phyloP scores from a whole-genome alignment of 2,888 invertebrate species.

The Pollenia griseotomentosa region DNA sequence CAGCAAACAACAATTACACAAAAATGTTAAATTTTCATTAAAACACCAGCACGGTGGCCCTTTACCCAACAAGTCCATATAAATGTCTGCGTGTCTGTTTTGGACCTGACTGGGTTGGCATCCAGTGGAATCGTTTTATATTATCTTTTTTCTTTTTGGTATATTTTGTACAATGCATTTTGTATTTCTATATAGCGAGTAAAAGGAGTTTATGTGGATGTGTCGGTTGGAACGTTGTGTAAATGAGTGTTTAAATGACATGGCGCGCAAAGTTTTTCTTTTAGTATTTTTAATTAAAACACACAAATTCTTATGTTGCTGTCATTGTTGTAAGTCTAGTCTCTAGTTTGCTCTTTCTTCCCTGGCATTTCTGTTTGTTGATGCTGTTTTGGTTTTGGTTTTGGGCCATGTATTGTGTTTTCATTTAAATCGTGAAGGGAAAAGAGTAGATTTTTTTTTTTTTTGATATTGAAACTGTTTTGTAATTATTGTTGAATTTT shows the following conservation, averaged over 20 bases:
- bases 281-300: conserved; percentile 80
- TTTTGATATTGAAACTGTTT: conserved; percentile 28
- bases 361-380: background rate
- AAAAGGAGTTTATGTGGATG: conserved; percentile 31
- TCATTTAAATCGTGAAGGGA: background rate
- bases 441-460: background rate
- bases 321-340: conserved; percentile 71
- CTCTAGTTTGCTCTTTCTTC: background rate
- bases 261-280: conserved; percentile 68
- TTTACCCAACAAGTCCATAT: conserved; percentile 51
- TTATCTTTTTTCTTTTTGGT: background rate
- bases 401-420: conserved; percentile 24
- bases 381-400: conserved; percentile 15
- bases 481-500: background rate
- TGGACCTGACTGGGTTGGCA: conserved; percentile 47
- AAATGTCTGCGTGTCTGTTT: conserved; percentile 46
- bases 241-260: conserved; percentile 51
- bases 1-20: conserved; percentile 18
- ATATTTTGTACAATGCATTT: conserved; percentile 35
- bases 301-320: conserved; percentile 79
- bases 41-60: conserved; percentile 63
- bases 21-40: conserved; percentile 61
- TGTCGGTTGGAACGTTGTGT: conserved; percentile 22
- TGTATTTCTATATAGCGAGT: background rate
- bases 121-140: conserved; percentile 40